These are phyloP conservation scores for Pelusios castaneus DNA, from an alignment of 2,113 vertebrate species.

Conservation along the genomic window DNA sequence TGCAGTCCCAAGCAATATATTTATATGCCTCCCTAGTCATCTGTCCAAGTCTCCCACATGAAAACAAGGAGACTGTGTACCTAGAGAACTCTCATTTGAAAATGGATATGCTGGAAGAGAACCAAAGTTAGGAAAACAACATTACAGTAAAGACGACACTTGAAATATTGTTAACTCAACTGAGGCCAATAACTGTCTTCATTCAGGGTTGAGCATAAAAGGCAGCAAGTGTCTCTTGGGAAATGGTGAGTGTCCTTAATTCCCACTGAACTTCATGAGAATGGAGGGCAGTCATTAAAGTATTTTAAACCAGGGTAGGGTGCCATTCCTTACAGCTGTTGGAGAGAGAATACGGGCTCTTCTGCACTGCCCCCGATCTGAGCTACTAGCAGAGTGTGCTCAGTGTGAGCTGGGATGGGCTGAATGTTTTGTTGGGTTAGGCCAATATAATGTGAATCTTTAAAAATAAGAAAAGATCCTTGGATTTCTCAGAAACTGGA, in stretches of 20 bases:
- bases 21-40: no score
- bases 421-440: neutral
- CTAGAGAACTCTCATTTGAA: neutral
- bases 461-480: neutral
- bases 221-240: neutral
- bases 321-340: neutral
- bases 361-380: neutral
- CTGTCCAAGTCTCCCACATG: neutral
- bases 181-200: no score
- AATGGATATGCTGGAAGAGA: neutral
- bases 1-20: no score
- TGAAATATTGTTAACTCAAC: neutral
- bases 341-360: neutral
- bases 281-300: neutral
- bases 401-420: neutral
- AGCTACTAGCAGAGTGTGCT: neutral
- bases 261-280: neutral
- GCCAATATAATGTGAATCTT: neutral
- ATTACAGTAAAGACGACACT: neutral
- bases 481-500: neutral
- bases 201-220: neutral
- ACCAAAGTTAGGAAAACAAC: neutral
- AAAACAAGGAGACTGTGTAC: neutral
- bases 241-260: neutral
- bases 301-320: neutral